Percentiles rank a stretch among this genome's conserved stretches.
Evolutionary conservation across 2,888 invertebrate species (phyloP).

Genomic region (Andrena flavipes): DNA sequence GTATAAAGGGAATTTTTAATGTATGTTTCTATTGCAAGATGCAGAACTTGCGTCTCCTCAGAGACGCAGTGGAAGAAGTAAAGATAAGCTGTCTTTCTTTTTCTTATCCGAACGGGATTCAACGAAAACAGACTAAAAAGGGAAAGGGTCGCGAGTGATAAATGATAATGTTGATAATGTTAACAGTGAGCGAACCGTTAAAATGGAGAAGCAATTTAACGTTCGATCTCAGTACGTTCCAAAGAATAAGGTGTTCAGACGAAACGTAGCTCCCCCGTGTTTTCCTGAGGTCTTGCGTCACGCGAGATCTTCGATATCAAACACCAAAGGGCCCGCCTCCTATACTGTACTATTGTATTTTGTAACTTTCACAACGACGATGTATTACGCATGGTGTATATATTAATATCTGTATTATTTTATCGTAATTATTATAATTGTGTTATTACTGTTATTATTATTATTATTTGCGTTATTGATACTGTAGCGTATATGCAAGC

Average conservation of each 20-base stretch:
- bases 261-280: constrained; percentile 52
- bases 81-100: not conserved
- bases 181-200: constrained; percentile 46
- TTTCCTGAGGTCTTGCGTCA: constrained; percentile 37
- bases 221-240: constrained; percentile 71
- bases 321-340: constrained; percentile 39
- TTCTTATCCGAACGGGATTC: constrained; percentile 11
- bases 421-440: constrained; percentile 51
- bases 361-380: constrained; percentile 63
- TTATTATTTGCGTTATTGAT: constrained; percentile 17
- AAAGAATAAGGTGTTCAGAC: constrained; percentile 78
- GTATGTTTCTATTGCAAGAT: not conserved
- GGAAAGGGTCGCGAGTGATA: constrained; percentile 12
- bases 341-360: constrained; percentile 48
- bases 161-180: constrained; percentile 9
- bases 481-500: constrained; percentile 22
- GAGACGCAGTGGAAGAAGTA: not conserved
- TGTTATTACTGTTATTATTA: constrained; percentile 40
- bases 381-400: constrained; percentile 64
- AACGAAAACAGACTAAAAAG: not conserved
- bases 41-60: constrained; percentile 1
- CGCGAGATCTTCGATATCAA: constrained; percentile 41
- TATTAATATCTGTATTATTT: constrained; percentile 64
- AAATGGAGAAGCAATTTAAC: constrained; percentile 45
- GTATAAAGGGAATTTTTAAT: constrained; percentile 12